Evolutionary conservation across 2,113 vertebrate species (phyloP).

Genomic region (Equus przewalskii): DNA sequence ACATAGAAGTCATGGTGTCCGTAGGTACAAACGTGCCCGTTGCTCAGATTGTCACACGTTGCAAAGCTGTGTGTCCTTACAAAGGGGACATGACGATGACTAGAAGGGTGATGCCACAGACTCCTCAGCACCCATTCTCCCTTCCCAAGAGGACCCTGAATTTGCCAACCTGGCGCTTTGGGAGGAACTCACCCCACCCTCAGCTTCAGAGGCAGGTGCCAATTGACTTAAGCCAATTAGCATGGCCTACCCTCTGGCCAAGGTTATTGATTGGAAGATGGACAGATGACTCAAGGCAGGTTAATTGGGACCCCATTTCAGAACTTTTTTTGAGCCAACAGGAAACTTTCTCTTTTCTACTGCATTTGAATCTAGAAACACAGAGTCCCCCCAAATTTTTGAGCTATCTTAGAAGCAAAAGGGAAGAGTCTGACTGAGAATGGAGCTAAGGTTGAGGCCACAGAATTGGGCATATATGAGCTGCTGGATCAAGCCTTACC

Average conservation of each 20-base stretch:
- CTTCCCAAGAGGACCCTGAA: background rate
- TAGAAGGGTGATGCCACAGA: accelerated
- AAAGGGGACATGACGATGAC: too few species aligned
- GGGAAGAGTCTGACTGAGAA: background rate
- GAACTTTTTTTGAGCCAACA: background rate
- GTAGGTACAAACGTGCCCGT: background rate
- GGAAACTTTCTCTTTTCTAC: background rate
- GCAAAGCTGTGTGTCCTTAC: background rate
- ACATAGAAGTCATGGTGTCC: background rate
- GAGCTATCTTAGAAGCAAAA: background rate
- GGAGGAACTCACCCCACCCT: background rate
- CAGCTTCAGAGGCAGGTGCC: background rate
- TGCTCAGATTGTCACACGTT: background rate
- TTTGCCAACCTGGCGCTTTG: background rate
- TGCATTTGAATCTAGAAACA: background rate
- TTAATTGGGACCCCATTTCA: background rate
- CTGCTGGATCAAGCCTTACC: background rate
- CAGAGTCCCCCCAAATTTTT: background rate
- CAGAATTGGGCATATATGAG: background rate
- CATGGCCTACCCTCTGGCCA: background rate
- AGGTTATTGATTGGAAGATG: background rate
- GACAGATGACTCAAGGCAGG: background rate
- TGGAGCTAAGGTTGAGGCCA: background rate
- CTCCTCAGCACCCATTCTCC: background rate
- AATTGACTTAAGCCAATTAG: background rate